These are phyloP conservation scores for Cygnus atratus DNA, from an alignment of 2,113 vertebrate species.

Conservation along the genomic window DNA sequence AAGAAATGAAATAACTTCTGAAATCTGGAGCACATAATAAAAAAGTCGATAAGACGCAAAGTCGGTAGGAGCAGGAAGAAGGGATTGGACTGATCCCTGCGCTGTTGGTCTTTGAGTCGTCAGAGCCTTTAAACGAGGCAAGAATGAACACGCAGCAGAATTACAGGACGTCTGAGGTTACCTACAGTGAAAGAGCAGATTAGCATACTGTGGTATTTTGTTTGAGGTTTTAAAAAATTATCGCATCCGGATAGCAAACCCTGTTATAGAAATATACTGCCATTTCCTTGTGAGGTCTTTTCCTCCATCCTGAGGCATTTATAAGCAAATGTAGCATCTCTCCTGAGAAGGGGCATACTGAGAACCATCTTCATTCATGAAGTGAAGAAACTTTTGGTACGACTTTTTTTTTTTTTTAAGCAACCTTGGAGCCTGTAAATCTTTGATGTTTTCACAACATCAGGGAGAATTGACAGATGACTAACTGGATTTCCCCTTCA, in stretches of 20 bases:
- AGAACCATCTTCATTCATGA: slow-evolving; percentile 5
- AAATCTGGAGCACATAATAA: not conserved
- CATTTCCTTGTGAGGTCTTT: not conserved
- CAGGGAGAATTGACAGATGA: slow-evolving; percentile 4
- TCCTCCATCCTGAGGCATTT: not conserved
- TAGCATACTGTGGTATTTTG: slow-evolving; percentile 43
- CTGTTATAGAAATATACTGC: not conserved
- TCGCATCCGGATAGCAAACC: not conserved
- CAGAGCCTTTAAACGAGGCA: slow-evolving; percentile 15
- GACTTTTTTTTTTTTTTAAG: not conserved
- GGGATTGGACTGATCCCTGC: not conserved
- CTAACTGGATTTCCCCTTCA: slow-evolving; percentile 13
- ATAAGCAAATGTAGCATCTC: not conserved
- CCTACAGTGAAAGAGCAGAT: slow-evolving; percentile 42
- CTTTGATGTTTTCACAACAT: not conserved
- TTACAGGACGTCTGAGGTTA: slow-evolving; percentile 25
- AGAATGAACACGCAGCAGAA: not conserved
- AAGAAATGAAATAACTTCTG: not conserved
- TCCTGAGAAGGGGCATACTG: not conserved
- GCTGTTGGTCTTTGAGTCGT: rapidly evolving
- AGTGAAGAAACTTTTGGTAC: not conserved
- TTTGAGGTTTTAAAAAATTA: slow-evolving; percentile 35
- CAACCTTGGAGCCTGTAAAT: not conserved
- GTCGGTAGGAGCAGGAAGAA: not conserved
- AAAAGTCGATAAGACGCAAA: rapidly evolving